Base-by-base conservation (phyloP, 2,797 vertebrate genomes). In the Tapirus indicus region DNA sequence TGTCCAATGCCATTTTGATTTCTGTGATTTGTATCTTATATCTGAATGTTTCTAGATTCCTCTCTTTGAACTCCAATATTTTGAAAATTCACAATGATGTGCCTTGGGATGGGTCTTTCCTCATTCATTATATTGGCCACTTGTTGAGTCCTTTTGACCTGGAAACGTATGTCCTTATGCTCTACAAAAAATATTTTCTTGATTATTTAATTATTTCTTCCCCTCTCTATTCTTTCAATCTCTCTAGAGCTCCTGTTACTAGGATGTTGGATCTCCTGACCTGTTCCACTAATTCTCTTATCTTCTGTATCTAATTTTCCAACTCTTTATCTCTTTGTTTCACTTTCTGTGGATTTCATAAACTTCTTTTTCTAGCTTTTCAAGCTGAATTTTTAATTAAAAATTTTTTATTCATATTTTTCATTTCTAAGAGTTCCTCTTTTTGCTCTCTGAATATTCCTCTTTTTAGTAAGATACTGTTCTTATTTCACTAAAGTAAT, bases 301-400 rank as follows among this genome's bases (percentile, higher is more conserved):
- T 79, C 27, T 96, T 86, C 69, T 87, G 11, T 58, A 58, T 79
- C 29, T 80, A 25, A 92, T 60, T 62, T 89, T 54, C 44, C 58
- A 68, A 69, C 38, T 60, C 38, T n/a, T 86, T 60, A 75, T 44
- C 29, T 89, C 75, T 93, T 64, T 93, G 47, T 38, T 88, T 94
- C 92, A 88, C 41, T 80, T 75, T 69, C 54, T 85, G 12, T 85
- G 62, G 35, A 86, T 74, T 47, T 86, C 52, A 88, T 32, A 72
- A 95, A 72, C n/a, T 44, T 90, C 3, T 58, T 88, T 87, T 75
- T 87, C 52, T 82, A 91, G 87, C 29, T 75, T 89, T 58, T 74
- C 16, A 54, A 71, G n/a, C 82, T 82, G 66, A 87, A 85, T 77
- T 91, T 97, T 74, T 47, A 47, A 47, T 47, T 47, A 10, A 5